Percentiles rank a stretch among this genome's conserved stretches.
Evolutionary conservation across 2,888 invertebrate genomes (phyloP).

Genomic region (Plebejus argus): DNA sequence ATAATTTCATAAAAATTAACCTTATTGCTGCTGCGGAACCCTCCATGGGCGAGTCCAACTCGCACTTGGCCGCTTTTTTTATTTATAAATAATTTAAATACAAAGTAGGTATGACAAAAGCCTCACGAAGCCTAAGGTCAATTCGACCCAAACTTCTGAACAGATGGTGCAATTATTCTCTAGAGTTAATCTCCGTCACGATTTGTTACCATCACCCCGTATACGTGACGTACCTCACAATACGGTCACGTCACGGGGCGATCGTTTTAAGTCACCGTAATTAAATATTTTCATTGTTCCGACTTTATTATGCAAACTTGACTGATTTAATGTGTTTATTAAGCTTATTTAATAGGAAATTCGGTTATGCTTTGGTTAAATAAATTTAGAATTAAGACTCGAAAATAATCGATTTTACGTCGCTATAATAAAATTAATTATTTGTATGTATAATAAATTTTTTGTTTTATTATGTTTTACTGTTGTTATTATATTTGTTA

Average conservation of each 20-base stretch:
- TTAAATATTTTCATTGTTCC: conserved; percentile 7
- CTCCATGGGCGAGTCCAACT: too few relatives aligned
- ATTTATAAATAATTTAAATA: background rate
- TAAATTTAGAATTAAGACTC: background rate
- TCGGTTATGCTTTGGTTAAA: background rate
- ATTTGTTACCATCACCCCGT: background rate
- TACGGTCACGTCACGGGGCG: conserved; percentile 5
- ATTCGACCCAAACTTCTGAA: background rate
- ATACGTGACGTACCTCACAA: conserved; percentile 10
- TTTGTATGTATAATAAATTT: too few relatives aligned
- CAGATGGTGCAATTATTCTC: conserved; percentile 7
- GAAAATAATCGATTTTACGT: too few relatives aligned
- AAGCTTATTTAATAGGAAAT: background rate
- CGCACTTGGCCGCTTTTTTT: too few relatives aligned
- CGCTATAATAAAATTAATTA: too few relatives aligned
- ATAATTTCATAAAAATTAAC: too few relatives aligned
- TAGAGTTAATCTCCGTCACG: conserved; percentile 6
- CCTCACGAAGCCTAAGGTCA: background rate
- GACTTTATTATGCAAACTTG: conserved; percentile 1
- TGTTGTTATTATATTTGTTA: too few relatives aligned
- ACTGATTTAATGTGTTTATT: background rate
- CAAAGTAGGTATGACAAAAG: background rate
- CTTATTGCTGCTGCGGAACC: too few relatives aligned
- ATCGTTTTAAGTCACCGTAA: conserved; percentile 14
- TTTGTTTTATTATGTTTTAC: too few relatives aligned